Evolutionary conservation across 1,140 invertebrate genomes (phyloP).

Genomic region (Sweltsa coloradensis): DNA sequence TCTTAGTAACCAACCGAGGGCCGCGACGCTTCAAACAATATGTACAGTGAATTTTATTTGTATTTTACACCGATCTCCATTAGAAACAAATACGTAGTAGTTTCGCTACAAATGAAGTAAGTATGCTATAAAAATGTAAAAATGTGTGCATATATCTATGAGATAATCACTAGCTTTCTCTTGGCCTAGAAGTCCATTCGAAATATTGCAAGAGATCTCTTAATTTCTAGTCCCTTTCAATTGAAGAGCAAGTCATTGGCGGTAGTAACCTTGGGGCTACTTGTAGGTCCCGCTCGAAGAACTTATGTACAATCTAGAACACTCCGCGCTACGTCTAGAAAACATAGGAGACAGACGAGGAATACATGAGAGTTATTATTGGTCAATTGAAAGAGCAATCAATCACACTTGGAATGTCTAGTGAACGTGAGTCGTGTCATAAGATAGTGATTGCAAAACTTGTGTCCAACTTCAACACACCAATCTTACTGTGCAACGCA

Average conservation of each 20-base stretch:
- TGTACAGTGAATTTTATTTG: too few species aligned
- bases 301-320: constrained; percentile 12
- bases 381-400: constrained; percentile 10
- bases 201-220: constrained; percentile 15
- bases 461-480: too few species aligned
- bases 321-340: constrained; percentile 9
- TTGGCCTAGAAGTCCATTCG: constrained; percentile 10
- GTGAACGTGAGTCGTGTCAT: too few species aligned
- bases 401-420: too few species aligned
- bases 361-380: constrained; percentile 12
- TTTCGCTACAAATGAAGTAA: constrained; percentile 16
- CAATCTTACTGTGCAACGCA: too few species aligned
- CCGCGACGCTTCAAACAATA: too few species aligned
- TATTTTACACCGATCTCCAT: too few species aligned
- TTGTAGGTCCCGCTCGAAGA: constrained; percentile 2
- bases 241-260: constrained; percentile 12
- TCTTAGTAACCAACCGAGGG: too few species aligned
- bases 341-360: constrained; percentile 13
- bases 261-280: constrained; percentile 3
- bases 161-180: constrained; percentile 16
- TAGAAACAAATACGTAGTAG: constrained; percentile 15
- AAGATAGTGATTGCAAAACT: too few species aligned
- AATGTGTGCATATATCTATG: constrained; percentile 16
- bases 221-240: constrained; percentile 8
- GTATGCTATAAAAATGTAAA: constrained; percentile 18